Percentiles rank a stretch among this genome's conserved stretches.
phyloP scores from a whole-genome alignment of 2,888 invertebrate species.

The Hirtodrosophila trivittata region DNA sequence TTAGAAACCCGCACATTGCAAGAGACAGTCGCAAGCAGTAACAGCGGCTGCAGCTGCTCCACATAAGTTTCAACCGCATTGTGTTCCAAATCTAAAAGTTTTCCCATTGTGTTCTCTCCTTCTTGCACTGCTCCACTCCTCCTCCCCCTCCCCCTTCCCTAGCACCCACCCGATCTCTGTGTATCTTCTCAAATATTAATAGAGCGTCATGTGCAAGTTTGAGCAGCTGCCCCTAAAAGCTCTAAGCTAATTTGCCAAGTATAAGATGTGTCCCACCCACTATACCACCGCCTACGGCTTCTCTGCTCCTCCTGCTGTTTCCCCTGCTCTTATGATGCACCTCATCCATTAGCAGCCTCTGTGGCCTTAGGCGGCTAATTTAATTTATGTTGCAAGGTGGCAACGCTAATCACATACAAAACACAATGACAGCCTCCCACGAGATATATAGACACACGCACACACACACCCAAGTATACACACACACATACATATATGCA shows the following conservation, averaged over 20 bases:
- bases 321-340: conserved; percentile 19
- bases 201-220: conserved; percentile 47
- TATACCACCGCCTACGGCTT: background rate
- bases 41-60: conserved; percentile 43
- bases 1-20: conserved; percentile 6
- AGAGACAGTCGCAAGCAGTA: conserved; percentile 27
- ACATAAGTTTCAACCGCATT: conserved; percentile 67
- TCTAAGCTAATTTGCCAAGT: conserved; percentile 51
- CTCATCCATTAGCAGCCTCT: conserved; percentile 45
- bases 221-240: conserved; percentile 35
- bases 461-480: conserved; percentile 1
- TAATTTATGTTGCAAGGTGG: conserved; percentile 35
- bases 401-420: conserved; percentile 40
- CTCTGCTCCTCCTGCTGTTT: background rate
- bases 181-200: conserved; percentile 48
- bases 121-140: conserved; percentile 14
- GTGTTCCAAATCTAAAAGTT: conserved; percentile 68
- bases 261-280: conserved; percentile 22
- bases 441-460: conserved; percentile 12
- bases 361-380: conserved; percentile 35
- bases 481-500: conserved; percentile 7
- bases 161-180: background rate
- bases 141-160: background rate
- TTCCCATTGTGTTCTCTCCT: conserved; percentile 51
- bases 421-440: conserved; percentile 33